Base-by-base conservation (phyloP, 2,888 invertebrate species). In the Prosapia bicincta region DNA sequence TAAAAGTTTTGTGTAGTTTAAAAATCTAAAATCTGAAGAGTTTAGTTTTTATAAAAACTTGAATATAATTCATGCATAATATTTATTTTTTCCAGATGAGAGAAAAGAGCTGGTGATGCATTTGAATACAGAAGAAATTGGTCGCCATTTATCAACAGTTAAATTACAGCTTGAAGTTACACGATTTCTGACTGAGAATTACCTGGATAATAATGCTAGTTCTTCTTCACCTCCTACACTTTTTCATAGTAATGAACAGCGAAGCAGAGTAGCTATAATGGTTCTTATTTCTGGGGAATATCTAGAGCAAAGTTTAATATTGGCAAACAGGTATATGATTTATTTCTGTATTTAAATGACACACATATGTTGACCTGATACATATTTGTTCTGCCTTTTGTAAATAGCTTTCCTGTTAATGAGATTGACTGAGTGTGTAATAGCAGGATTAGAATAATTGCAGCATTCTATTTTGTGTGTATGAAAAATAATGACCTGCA, bases 151-250 rank as follows among this genome's bases (percentile, higher is more conserved):
- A 80, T 91, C 91, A 75, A 93, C 93, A 0, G 92, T 96, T 79
- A 88, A 89, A 5, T 86, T 92, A n/a, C 96, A 97, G 84, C 90
- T 92, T 81, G 95, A 96, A 81, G 88, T 95, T 0, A 90, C 91
- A 0, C 92, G 93, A 80, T 94, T 91, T 83, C 84, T 95, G 24
- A 87, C 90, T 0, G 86, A 10, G 20, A 30, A 25, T 30, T 24
- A 23, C 24, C 32, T 65, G 3, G 38, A 69, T 20, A 54, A 1
- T 13, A 10, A 20, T 13, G 6, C 5, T 9, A 38, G 15, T 38
- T 20, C 20, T 20, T 23, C 65, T 26, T 13, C 69, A 25, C 70
- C 76, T 6, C 26, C 66, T 24, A 76, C 76, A 1, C 66, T 76
- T 32, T 70, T 73, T 69, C 66, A 73, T 13, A 26, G 28, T n/a